Base-by-base conservation (phyloP, 2,113 vertebrate genomes). In the Corythornis cristatus region DNA sequence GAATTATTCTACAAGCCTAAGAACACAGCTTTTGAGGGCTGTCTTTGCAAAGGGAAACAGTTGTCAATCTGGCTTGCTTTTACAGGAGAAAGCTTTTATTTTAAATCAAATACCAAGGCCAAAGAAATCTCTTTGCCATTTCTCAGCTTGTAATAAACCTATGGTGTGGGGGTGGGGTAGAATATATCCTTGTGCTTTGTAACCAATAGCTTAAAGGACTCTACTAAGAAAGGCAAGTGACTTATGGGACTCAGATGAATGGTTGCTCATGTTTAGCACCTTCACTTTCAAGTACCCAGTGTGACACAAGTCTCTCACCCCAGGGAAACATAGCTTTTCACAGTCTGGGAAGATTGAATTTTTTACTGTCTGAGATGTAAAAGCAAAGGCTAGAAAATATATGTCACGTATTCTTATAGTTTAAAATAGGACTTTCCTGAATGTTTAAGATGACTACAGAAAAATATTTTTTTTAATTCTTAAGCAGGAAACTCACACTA, bases 101-200 rank as follows among this genome's bases (percentile, higher is more conserved):
- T 82, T 65, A 54, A 73, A 83, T 85, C 9, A 87, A 71, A 75
- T 11, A 45, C 9, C 23, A 46, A 71, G 60, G 42, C 12, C 6
- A 67, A 84, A 54, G 18, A 71, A 57, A 79, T 15, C 4, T 20
- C 35, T 67, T 72, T 83, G 6, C 43, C 48, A 46, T 5, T 68
- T 64, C 15, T n/a, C 57, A 31, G 21, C 23, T 78, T 35, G 5
- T 33, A 74, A 35, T 40, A 93, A 74, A 77, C 11, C 7, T 20
- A 23, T 53, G 12, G 18, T 6, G n/a, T 8, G n/a, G 12, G 5
- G 2, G n/a, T 10, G 5, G 2, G 3, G 5, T 21, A 23, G 16
- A 83, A 50, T 37, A 62, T 26, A 64, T 37, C 6, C 12, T 37
- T 46, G 4, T 54, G 16, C 12, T 72, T 74, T 62, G 50, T 64